Evolutionary conservation across 2,888 invertebrate genomes (phyloP).

Genomic region (Drosophila recens): DNA sequence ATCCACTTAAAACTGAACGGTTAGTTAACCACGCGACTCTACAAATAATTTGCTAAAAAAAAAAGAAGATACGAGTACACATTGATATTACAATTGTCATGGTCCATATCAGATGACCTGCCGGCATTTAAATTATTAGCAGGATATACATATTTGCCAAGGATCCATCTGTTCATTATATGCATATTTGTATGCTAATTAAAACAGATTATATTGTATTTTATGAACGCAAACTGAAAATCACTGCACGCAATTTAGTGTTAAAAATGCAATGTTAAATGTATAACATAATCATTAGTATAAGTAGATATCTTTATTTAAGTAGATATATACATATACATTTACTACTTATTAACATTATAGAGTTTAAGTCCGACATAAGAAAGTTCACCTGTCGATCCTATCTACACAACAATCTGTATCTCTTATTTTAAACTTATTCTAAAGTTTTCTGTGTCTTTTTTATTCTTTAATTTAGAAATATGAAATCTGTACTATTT

Average conservation of each 20-base stretch:
- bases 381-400: too few species aligned
- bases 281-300: too few species aligned
- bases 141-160: slow-evolving; percentile 8
- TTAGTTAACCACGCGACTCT: slow-evolving; percentile 42
- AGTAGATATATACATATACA: too few species aligned
- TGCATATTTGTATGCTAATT: slow-evolving; percentile 16
- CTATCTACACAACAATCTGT: too few species aligned
- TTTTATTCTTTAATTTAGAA: too few species aligned
- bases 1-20: slow-evolving; percentile 58
- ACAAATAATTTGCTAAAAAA: slow-evolving; percentile 20
- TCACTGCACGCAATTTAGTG: background rate
- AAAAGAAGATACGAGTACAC: background rate
- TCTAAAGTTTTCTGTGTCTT: too few species aligned
- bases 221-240: background rate
- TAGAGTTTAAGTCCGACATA: too few species aligned
- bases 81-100: slow-evolving; percentile 1
- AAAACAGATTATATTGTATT: slow-evolving; percentile 7
- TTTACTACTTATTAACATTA: too few species aligned
- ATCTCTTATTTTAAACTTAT: too few species aligned
- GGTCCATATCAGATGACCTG: slow-evolving; percentile 18
- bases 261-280: background rate
- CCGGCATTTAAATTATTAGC: slow-evolving; percentile 6
- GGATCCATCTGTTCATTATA: slow-evolving; percentile 12
- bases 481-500: too few species aligned
- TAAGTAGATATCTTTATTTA: too few species aligned